A percentile compares a stretch with the other conserved stretches of the same genome.
Conservation (phyloP, 53 echinoderm and acorn worm genomes). For the Stichopus horrens region DNA sequence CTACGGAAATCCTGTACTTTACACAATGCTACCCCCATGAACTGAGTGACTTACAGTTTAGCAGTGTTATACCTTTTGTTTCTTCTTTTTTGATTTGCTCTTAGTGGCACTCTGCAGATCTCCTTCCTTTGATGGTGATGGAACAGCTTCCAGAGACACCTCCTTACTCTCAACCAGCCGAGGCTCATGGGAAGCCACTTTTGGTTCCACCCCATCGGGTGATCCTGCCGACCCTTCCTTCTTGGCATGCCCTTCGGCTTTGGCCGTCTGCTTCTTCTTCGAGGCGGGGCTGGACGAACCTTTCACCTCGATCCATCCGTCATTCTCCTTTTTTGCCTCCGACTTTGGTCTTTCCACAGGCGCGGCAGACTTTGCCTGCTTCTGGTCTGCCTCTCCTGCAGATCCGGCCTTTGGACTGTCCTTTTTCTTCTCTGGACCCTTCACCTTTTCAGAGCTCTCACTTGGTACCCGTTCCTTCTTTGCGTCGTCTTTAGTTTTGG, state of each 20-base stretch:
- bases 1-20: no score
- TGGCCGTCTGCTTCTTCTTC: background rate
- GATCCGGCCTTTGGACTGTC: constrained; percentile 3
- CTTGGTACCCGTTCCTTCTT: constrained; percentile 5
- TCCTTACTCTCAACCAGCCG: background rate
- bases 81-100: constrained; percentile 10
- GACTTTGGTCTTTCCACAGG: background rate
- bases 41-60: no score
- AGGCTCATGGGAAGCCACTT: constrained; percentile 42
- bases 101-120: background rate
- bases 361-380: background rate
- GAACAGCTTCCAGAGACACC: background rate
- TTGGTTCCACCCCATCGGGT: background rate
- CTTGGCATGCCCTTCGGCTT: background rate
- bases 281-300: constrained; percentile 23
- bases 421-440: constrained; percentile 18
- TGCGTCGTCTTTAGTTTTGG: constrained; percentile 15
- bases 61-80: background rate
- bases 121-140: background rate
- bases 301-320: constrained; percentile 25
- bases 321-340: background rate
- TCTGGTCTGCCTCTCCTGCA: no score
- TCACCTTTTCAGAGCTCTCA: background rate
- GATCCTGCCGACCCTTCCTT: background rate
- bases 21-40: no score